Conservation (phyloP, 1,140 invertebrate genomes). For the Polypedilum vanderplanki region DNA sequence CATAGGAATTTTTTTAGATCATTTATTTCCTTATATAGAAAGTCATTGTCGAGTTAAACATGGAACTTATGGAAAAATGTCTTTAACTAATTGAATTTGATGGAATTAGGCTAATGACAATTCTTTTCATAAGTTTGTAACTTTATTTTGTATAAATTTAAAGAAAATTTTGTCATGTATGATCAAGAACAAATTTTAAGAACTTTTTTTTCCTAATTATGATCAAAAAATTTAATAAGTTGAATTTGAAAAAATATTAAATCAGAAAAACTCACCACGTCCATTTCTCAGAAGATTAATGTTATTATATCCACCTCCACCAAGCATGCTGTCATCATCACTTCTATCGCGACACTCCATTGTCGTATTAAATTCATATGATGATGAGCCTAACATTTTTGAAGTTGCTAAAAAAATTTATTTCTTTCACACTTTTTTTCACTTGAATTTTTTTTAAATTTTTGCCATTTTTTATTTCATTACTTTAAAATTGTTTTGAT, state of each 20-base stretch:
- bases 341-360: constrained; percentile 21
- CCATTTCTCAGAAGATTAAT: neutral
- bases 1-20: too few relatives aligned
- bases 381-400: constrained; percentile 18
- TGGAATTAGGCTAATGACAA: too few relatives aligned
- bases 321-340: neutral
- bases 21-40: too few relatives aligned
- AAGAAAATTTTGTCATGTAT: neutral
- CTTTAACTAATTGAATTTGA: too few relatives aligned
- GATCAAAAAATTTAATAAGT: neutral
- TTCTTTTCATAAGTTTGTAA: too few relatives aligned
- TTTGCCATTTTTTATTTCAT: too few relatives aligned
- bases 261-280: constrained; percentile 11
- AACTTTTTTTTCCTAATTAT: neutral
- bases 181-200: neutral
- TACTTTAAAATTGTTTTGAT: too few relatives aligned
- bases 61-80: too few relatives aligned
- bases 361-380: constrained; percentile 16
- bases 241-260: neutral
- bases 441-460: too few relatives aligned
- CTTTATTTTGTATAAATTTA: too few relatives aligned
- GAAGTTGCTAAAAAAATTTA: neutral
- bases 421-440: too few relatives aligned
- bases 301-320: constrained; percentile 12
- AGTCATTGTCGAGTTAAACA: too few relatives aligned